Evolutionary conservation across 2,888 invertebrate genomes (phyloP).

Genomic region (Heteromyza rotundicornis): DNA sequence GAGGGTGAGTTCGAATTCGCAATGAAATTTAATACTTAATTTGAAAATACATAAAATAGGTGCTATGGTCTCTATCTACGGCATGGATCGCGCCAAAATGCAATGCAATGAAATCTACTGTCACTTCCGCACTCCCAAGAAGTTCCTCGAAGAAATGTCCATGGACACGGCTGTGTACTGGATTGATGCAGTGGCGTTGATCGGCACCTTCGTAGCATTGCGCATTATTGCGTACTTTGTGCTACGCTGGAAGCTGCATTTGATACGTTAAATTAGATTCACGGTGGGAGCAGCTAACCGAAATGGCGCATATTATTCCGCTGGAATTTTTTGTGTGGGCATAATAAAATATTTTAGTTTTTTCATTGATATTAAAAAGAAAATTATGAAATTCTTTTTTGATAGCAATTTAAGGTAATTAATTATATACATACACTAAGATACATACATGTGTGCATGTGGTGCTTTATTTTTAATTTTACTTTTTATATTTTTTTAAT

Average conservation of each 20-base stretch:
- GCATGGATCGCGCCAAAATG: slow-evolving; percentile 80
- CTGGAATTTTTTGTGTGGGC: too few species aligned
- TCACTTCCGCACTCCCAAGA: slow-evolving; percentile 80
- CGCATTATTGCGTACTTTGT: slow-evolving; percentile 83
- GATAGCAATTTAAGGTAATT: not conserved
- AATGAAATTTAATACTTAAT: not conserved
- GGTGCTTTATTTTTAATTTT: not conserved
- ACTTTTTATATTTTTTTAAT: too few species aligned
- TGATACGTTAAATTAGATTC: slow-evolving; percentile 57
- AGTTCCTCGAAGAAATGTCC: slow-evolving; percentile 85
- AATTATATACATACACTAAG: not conserved
- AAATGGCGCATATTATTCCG: too few species aligned
- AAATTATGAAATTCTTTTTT: too few species aligned
- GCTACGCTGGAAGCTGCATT: slow-evolving; percentile 78
- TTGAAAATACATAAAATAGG: too few species aligned
- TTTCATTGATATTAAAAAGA: too few species aligned
- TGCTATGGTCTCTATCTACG: slow-evolving; percentile 89
- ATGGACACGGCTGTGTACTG: slow-evolving; percentile 81
- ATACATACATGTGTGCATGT: not conserved
- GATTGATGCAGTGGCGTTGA: slow-evolving; percentile 83
- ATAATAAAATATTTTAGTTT: too few species aligned
- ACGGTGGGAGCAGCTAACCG: too few species aligned
- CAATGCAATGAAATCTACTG: slow-evolving; percentile 84
- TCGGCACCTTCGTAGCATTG: slow-evolving; percentile 79
- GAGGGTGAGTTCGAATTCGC: slow-evolving; percentile 67